A percentile compares a stretch with the other conserved stretches of the same genome.
phyloP scores from a whole-genome alignment of 2,888 invertebrate genomes.

The Ctena decussata region DNA sequence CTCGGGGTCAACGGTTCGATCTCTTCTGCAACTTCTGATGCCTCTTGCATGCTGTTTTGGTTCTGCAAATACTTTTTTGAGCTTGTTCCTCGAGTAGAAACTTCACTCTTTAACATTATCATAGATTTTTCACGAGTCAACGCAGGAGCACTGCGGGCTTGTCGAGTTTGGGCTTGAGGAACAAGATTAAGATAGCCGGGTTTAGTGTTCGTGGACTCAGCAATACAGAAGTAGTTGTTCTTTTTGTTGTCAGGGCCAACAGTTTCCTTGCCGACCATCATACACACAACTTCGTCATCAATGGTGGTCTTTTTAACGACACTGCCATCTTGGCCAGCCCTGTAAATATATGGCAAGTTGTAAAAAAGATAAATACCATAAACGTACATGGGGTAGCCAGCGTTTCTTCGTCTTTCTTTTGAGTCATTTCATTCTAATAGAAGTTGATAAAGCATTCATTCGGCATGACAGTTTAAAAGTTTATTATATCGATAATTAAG shows the following conservation, averaged over 20 bases:
- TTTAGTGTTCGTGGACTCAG: conserved; percentile 28
- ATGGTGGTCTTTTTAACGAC: conserved; percentile 49
- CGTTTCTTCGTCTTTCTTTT: too few relatives aligned
- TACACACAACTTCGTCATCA: conserved; percentile 59
- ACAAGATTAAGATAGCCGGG: conserved; percentile 58
- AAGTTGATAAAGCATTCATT: too few relatives aligned
- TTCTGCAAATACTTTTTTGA: conserved; percentile 54
- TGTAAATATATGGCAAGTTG: too few relatives aligned
- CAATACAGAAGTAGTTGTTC: conserved; percentile 43
- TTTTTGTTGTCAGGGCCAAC: conserved; percentile 49
- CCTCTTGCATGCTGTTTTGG: conserved; percentile 48
- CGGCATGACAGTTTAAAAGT: too few relatives aligned
- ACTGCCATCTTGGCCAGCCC: conserved; percentile 47
- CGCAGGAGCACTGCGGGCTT: conserved; percentile 55
- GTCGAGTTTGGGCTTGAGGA: conserved; percentile 22
- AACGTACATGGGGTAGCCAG: too few relatives aligned
- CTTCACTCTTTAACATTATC: conserved; percentile 51
- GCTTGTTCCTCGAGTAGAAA: conserved; percentile 54
- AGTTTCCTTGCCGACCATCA: conserved; percentile 63
- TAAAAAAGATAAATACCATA: too few relatives aligned
- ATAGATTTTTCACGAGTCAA: conserved; percentile 54
- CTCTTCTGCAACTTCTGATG: conserved; percentile 51
- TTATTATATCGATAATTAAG: too few relatives aligned
- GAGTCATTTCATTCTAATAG: too few relatives aligned
- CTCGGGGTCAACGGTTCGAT: conserved; percentile 53